These are phyloP conservation scores for Apamea crenata DNA, from an alignment of 2,888 invertebrate species.

Conservation along the genomic window DNA sequence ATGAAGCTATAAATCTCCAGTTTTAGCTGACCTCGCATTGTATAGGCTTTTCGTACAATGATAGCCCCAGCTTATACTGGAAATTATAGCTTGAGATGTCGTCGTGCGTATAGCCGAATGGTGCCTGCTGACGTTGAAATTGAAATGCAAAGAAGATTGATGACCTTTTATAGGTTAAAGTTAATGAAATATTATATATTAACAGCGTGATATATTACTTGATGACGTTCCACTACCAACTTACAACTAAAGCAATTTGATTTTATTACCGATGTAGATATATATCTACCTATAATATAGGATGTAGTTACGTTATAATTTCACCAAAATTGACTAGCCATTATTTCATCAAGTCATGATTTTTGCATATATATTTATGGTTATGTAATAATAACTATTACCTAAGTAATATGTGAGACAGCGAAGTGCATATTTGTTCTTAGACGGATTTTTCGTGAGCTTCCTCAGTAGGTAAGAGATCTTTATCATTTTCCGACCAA, in stretches of 20 bases:
- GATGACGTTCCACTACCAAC: not conserved
- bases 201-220: not conserved
- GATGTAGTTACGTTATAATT: slow-evolving; percentile 46
- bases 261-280: slow-evolving; percentile 7
- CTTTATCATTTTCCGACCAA: slow-evolving; percentile 64
- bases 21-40: no score
- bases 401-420: slow-evolving; percentile 23
- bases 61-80: no score
- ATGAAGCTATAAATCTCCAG: no score
- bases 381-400: slow-evolving; percentile 41
- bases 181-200: slow-evolving; percentile 19
- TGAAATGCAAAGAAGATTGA: not conserved
- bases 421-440: slow-evolving; percentile 15
- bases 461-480: slow-evolving; percentile 51
- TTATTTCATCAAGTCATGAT: slow-evolving; percentile 43
- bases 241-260: slow-evolving; percentile 25
- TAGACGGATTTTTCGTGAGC: slow-evolving; percentile 28
- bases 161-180: not conserved
- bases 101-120: not conserved
- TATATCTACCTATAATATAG: slow-evolving; percentile 5
- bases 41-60: no score
- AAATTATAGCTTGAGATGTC: no score
- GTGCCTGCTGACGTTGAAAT: not conserved
- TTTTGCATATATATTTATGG: slow-evolving; percentile 39
- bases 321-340: slow-evolving; percentile 39